Base-by-base conservation (phyloP, 2,113 vertebrate species). In the Anseranas semipalmata region DNA sequence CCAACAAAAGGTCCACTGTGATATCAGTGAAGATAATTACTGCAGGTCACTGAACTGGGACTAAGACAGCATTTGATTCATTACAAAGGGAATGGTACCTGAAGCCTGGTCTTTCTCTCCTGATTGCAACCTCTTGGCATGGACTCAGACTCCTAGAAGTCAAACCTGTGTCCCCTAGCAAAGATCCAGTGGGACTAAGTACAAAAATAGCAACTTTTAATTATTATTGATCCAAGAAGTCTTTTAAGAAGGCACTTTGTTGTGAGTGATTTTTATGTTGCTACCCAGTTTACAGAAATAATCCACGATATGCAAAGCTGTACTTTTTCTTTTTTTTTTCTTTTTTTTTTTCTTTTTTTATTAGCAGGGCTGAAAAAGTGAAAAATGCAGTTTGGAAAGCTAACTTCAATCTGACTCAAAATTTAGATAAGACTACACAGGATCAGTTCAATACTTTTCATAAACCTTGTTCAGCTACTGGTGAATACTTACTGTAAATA, bases 401-500 rank as follows among this genome's bases (percentile, higher is more conserved):
- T 88, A 46, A 63, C 32, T 62, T 55, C 9, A 9, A 20, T 37
- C 33, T 46, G 27, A 55, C 46, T 53, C 59, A 33, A 53, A 37
- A 70, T 53, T 9, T 48, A 8, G 63, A n/a, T 28, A 72, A 46
- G 18, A n/a, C n/a, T 60, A 37, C 33, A 55, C 5, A 75, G 21
- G 15, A 68, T 48, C 78, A 48, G 19, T 55, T 74, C 46, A 60
- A n/a, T 41, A 19, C 55, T 56, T 62, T 48, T 71, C 24, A 39
- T 56, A 62, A 68, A 27, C 9, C 24, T 30, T 82, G 48, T 22
- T 63, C 22, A 83, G 39, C 52, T 95, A 33, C 43, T 45, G n/a
- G 52, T 32, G n/a, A 43, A 77, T 66, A 98, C 98, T 98, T 96
- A 99, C 99, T 8, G 97, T 99, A 62, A 99, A 98, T 25, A 99